Base-by-base conservation (phyloP, 2,888 invertebrate genomes). In the Lordiphosa fenestrarum region DNA sequence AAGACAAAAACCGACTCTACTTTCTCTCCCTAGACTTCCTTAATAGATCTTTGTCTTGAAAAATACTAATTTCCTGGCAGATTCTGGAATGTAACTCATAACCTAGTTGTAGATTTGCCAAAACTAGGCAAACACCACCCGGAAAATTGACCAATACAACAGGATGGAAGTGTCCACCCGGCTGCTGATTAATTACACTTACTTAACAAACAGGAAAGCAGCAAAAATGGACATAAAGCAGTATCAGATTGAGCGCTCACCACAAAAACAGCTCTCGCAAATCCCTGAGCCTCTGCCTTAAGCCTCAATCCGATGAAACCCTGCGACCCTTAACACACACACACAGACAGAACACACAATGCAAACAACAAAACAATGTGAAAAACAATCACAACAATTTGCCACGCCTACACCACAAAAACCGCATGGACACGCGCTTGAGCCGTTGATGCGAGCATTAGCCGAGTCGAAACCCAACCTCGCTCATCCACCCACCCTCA, bases 321-420 rank as follows among this genome's bases (percentile, higher is more conserved):
- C 49, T 38, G 23, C 49, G 49, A 49, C 44, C 44, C 44, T 44
- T 44, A 35, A 53, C 30, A 23, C 37, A 25, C 4, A 39, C 39
- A 38, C 38, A 33, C 10, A 21, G 9, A 35, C 36, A 37, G 13
- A 35, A 23, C 50, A 19, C 12, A 38, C 42, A 46, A 33, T 37
- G 38, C n/a, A 38, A 53, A 15, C 13, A 60, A 53, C 49, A 52
- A 61, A 64, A 68, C 66, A 73, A 56, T 38, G 50, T 57, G 38
- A 63, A 64, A 73, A 77, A 77, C 77, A 77, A 77, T 77, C 77
- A 77, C 82, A 78, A 77, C 78, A 82, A 77, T 77, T 77, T 77
- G 77, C 77, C 77, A 77, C 77, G 77, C 77, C 77, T 75, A 78
- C 75, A 55, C 48, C 42, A 55, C 41, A 15, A 73, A 76, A 76